phyloP scores from a whole-genome alignment of 1,140 invertebrate genomes.

The Eubasilissa regina region DNA sequence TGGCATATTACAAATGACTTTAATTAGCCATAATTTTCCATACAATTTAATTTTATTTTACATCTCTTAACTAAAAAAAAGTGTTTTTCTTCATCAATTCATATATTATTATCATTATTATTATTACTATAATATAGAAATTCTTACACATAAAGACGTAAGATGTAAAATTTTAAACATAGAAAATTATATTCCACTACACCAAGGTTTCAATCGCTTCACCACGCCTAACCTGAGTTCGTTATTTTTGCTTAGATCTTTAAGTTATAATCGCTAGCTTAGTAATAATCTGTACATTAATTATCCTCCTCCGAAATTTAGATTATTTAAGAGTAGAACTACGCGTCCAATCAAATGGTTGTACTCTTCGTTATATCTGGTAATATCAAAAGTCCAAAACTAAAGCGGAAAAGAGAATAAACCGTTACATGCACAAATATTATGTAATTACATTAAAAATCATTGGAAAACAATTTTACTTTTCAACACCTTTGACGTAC shows the following conservation, averaged over 20 bases:
- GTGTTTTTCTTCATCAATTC: constrained; percentile 44
- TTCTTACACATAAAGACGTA: constrained; percentile 46
- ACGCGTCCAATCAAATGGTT: neutral
- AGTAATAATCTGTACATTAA: neutral
- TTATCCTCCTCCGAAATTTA: too few species aligned
- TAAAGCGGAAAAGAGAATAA: neutral
- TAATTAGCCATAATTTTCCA: constrained; percentile 59
- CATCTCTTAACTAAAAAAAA: constrained; percentile 60
- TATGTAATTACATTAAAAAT: constrained; percentile 5
- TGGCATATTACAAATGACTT: constrained; percentile 61
- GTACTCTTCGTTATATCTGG: constrained; percentile 9
- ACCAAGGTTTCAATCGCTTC: constrained; percentile 15
- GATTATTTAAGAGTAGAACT: constrained; percentile 11
- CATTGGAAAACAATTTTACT: constrained; percentile 6
- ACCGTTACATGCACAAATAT: constrained; percentile 10
- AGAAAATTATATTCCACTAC: constrained; percentile 45
- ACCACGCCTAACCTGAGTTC: neutral
- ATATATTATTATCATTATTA: constrained; percentile 53
- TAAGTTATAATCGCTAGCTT: constrained; percentile 14
- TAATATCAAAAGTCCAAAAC: neutral
- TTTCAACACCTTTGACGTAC: constrained; percentile 2
- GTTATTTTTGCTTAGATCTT: constrained; percentile 30
- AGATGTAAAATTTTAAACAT: constrained; percentile 45
- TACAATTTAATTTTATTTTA: constrained; percentile 59
- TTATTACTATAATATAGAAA: constrained; percentile 50